A percentile compares a stretch with the other conserved stretches of the same genome.
phyloP scores from a whole-genome alignment of 1,140 invertebrate genomes.

The Paralvinella palmiformis region DNA sequence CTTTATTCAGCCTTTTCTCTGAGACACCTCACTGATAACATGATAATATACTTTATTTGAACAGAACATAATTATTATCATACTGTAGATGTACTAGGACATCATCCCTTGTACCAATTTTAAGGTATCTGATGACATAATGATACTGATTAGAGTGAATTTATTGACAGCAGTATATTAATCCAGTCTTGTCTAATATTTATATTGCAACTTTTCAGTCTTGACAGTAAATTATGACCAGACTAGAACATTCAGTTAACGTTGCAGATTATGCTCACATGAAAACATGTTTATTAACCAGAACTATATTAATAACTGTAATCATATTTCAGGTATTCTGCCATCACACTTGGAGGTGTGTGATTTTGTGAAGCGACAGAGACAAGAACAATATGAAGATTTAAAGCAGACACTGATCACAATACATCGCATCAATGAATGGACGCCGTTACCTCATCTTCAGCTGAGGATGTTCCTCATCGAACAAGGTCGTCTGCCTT shows the following conservation, averaged over 20 bases:
- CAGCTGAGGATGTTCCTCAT: slow-evolving; percentile 72
- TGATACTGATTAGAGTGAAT: too few species aligned
- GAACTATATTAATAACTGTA: slow-evolving; percentile 8
- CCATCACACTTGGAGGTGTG: slow-evolving; percentile 69
- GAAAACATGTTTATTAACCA: not conserved
- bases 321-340: slow-evolving; percentile 58
- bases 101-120: too few species aligned
- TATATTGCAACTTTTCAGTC: not conserved
- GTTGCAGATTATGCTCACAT: slow-evolving; percentile 13
- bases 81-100: too few species aligned
- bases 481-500: slow-evolving; percentile 60
- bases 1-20: too few species aligned
- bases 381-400: slow-evolving; percentile 68
- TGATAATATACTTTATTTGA: too few species aligned
- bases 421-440: slow-evolving; percentile 57
- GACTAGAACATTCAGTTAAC: not conserved
- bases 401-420: slow-evolving; percentile 64
- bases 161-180: not conserved
- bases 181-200: not conserved
- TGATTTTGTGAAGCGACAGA: slow-evolving; percentile 65
- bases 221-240: not conserved
- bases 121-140: too few species aligned
- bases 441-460: slow-evolving; percentile 57
- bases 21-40: too few species aligned
- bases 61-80: too few species aligned